Evolutionary conservation across 1,140 invertebrate species (phyloP).

Genomic region (Dolichoris vasculosae): DNA sequence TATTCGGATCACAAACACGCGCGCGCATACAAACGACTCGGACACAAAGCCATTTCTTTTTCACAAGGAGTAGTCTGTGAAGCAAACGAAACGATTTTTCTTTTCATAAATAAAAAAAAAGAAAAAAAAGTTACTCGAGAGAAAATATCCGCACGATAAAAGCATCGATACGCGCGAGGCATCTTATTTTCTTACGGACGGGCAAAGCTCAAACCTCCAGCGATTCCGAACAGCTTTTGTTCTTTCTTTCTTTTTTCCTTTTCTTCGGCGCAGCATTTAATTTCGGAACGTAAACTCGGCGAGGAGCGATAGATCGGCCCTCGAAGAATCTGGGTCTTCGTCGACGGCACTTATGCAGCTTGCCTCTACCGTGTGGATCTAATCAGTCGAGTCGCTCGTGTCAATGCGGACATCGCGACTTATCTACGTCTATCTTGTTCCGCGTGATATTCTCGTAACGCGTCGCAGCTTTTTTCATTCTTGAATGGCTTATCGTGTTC

Average conservation of each 20-base stretch:
- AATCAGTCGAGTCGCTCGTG: constrained; percentile 39
- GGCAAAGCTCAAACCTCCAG: neutral
- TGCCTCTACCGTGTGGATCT: constrained; percentile 24
- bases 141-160: neutral
- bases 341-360: constrained; percentile 52
- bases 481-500: neutral
- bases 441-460: constrained; percentile 1
- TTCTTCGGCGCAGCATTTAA: neutral
- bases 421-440: constrained; percentile 19
- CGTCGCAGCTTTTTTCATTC: neutral
- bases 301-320: neutral
- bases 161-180: neutral
- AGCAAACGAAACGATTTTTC: no score
- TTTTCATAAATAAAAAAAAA: no score
- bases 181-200: no score
- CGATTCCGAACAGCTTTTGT: neutral
- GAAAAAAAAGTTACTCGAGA: no score
- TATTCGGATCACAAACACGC: no score
- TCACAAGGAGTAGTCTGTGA: no score
- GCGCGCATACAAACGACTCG: no score
- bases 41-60: no score
- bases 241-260: neutral
- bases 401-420: neutral
- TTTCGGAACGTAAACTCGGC: neutral
- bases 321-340: constrained; percentile 39